Base-by-base conservation (phyloP, 2,888 invertebrate genomes). In the Caenorhabditis panamensis region DNA sequence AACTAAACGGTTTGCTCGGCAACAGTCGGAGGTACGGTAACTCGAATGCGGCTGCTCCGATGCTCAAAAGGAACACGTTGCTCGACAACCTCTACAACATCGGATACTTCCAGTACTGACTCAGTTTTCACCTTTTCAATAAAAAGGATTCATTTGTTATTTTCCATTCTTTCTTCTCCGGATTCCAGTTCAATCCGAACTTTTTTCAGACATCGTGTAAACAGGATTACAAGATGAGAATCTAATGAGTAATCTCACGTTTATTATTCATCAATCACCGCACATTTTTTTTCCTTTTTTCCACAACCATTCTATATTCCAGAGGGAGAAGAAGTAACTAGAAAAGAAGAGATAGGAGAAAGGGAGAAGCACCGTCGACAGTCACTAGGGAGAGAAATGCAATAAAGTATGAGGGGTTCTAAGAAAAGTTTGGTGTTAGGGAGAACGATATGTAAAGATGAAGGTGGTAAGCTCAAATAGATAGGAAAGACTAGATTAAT, bases 81-180 rank as follows among this genome's bases (percentile, higher is more conserved):
- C 31, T 79, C 37, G 79, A 79, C 62, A 79, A 79, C 47, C 68
- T 73, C 20, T 79, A 79, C 53, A 73, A 64, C 37, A 79, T 73
- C 54, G 68, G 79, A n/a, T 79, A 79, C 51, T 72, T 62, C 22
- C 71, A 67, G 20, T 79, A 72, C 49, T 79, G 62, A 79, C n/a
- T n/a, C 5, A 31, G 31, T 31, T 9, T 31, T 20, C 16, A 11
- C 20, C 8, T 47, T 26, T 71, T 61, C 53, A 53, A 62, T 71
- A 28, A 53, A 62, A 37, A 28, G 24, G 59, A 62, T 61, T 47
- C 31, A 54, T 56, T 62, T 71, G 62, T 62, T 71, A 37, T 31
- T 9, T 31, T n/a, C n/a, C 31, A 31, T 31, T 37, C 22, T 47
- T 36, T 47, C 11, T 31, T 20, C 8, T 1, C n/a, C n/a, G n/a